phyloP scores from a whole-genome alignment of 2,888 invertebrate species.

The Sarcophaga variegata region DNA sequence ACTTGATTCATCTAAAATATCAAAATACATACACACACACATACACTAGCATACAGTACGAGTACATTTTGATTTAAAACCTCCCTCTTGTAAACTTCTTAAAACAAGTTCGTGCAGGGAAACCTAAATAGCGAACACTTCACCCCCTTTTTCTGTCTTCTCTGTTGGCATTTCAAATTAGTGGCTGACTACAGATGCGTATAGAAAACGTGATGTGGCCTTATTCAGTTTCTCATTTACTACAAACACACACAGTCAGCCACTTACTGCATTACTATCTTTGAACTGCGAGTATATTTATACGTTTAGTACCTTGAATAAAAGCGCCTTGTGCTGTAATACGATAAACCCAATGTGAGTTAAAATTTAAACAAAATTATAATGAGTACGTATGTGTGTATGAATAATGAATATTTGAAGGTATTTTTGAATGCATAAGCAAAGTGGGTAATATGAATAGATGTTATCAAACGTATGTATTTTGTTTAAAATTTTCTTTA shows the following conservation, averaged over 20 bases:
- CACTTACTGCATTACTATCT: slow-evolving; percentile 6
- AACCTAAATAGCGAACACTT: slow-evolving; percentile 14
- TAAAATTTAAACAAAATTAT: too few species aligned
- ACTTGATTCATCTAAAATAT: slow-evolving; percentile 4
- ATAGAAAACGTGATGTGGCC: slow-evolving; percentile 28
- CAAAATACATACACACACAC: not conserved
- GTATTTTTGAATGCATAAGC: too few species aligned
- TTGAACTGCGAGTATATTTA: not conserved
- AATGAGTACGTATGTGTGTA: too few species aligned
- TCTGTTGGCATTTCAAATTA: not conserved
- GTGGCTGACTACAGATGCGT: slow-evolving; percentile 1
- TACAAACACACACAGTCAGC: not conserved
- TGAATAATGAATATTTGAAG: too few species aligned
- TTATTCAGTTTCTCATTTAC: not conserved
- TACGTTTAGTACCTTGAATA: too few species aligned
- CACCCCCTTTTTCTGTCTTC: not conserved
- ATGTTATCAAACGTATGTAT: too few species aligned
- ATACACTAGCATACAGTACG: not conserved
- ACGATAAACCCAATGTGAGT: too few species aligned
- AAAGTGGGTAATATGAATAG: too few species aligned
- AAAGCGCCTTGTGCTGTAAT: too few species aligned
- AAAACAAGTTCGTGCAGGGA: not conserved
- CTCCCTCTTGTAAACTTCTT: not conserved
- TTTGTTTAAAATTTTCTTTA: too few species aligned
- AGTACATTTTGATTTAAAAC: not conserved